Evolutionary conservation across 2,797 vertebrate genomes (phyloP), one percentile per base, ranked within the genome.

Genomic region (Coccyzus lansbergi): DNA sequence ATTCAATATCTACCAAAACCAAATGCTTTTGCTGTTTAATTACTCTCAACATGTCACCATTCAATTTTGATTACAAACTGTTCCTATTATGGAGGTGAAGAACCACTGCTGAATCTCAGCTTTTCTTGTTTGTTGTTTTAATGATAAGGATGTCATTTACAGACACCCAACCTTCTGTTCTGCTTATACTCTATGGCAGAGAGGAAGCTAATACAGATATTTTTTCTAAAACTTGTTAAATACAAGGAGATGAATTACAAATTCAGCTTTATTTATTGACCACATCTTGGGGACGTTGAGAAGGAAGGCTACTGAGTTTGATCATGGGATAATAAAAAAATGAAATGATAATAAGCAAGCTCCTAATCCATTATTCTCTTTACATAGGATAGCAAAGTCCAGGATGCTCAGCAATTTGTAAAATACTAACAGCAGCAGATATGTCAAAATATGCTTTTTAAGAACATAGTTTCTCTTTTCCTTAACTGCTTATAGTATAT

Each of bases 311-410:
- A 76, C 60, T 34, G 15, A 93, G 70, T 60, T 95, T 93, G 70
- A 93, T 90, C 83, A 76, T 53, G 77, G 94, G 88, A 95, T 92
- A 67, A 95, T 96, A 94, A 94, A 94, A 94, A 95, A 93, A 93
- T 85, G 82, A 97, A 96, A 96, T 79, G 67, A 69, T 90, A 96
- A 92, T 93, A 96, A 94, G 91, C 84, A 96, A 95, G 59, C 71
- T 92, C 92, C 90, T 97, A 92, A 95, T 96, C 94, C 98, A 88
- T 93, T 96, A 96, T 95, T 97, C 89, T 94, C 86, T 97, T 97
- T 96, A 96, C 88, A 92, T 63, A 85, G 96, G 79, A 97, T 75
- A 96, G 83, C 82, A 56, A 93, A 94, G 88, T 70, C 59, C 92
- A 89, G 90, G 68, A 92, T 96, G 89, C 93, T 96, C 90, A 94